Conservation (phyloP, 2,888 invertebrate genomes). For the Diabrotica balteata region DNA sequence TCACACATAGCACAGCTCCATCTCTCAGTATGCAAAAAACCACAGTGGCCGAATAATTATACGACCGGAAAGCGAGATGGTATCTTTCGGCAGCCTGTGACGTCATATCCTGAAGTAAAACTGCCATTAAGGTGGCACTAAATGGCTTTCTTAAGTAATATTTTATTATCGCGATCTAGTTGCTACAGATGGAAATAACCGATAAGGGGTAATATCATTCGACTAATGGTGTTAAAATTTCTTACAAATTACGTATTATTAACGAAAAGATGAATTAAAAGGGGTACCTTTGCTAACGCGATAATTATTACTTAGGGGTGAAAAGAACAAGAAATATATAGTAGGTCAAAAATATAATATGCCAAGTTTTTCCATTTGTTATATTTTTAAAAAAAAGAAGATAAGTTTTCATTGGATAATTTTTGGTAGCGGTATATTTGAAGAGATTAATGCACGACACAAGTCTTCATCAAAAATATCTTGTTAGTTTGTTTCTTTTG, state of each 20-base stretch:
- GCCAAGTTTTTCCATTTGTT: background rate
- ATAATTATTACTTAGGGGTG: no score
- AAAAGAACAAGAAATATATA: no score
- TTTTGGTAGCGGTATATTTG: no score
- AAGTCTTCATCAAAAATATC: no score
- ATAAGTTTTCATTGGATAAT: no score
- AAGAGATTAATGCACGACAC: no score
- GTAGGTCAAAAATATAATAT: no score
- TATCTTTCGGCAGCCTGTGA: slow-evolving; percentile 47
- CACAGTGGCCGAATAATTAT: slow-evolving; percentile 25
- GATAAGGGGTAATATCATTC: slow-evolving; percentile 25
- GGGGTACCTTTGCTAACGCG: no score
- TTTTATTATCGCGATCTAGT: slow-evolving; percentile 38
- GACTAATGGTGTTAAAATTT: slow-evolving; percentile 26
- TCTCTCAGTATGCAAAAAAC: background rate
- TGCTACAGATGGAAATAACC: slow-evolving; percentile 20
- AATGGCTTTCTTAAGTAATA: slow-evolving; percentile 46
- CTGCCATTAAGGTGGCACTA: slow-evolving; percentile 41
- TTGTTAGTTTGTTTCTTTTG: no score
- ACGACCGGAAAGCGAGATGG: slow-evolving; percentile 44
- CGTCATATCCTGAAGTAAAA: slow-evolving; percentile 45
- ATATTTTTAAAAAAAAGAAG: no score
- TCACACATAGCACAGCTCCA: no score
- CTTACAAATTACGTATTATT: slow-evolving; percentile 13
- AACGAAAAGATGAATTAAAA: background rate